Percentiles rank a stretch among this genome's conserved stretches.
These are phyloP conservation scores for Hyphantria cunea DNA, from an alignment of 1,140 invertebrate genomes.

Conservation along the genomic window DNA sequence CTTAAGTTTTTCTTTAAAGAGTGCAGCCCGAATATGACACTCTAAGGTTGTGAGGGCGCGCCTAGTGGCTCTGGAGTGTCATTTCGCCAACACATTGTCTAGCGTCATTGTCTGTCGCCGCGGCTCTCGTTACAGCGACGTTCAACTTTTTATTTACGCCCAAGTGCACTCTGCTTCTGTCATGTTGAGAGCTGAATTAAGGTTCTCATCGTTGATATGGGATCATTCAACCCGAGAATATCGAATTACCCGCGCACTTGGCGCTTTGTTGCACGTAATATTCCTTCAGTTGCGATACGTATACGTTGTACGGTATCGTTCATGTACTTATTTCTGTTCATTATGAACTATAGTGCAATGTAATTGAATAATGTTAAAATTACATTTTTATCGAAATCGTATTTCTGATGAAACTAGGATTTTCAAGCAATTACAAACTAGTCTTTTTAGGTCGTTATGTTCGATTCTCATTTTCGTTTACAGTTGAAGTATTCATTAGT, in stretches of 20 bases:
- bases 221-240: constrained; percentile 79
- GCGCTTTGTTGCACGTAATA: constrained; percentile 78
- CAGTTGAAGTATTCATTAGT: no score
- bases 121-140: constrained; percentile 67
- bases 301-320: constrained; percentile 3
- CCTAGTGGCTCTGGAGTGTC: constrained; percentile 65
- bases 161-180: constrained; percentile 76
- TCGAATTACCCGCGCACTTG: constrained; percentile 74
- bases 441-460: no score
- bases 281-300: constrained; percentile 51
- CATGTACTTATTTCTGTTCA: no score
- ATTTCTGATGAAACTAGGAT: no score
- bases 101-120: constrained; percentile 68
- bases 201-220: constrained; percentile 77
- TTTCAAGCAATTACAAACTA: no score
- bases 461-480: no score
- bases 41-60: constrained; percentile 54
- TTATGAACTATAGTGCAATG: no score
- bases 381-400: no score
- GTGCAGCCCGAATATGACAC: constrained; percentile 35
- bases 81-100: constrained; percentile 75
- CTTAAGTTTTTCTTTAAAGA: constrained; percentile 30
- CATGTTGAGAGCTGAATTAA: constrained; percentile 77
- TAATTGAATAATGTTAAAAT: no score
- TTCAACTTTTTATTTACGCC: constrained; percentile 80